Base-by-base conservation (phyloP, 2,797 vertebrate genomes). In the Pipistrellus pipistrellus region DNA sequence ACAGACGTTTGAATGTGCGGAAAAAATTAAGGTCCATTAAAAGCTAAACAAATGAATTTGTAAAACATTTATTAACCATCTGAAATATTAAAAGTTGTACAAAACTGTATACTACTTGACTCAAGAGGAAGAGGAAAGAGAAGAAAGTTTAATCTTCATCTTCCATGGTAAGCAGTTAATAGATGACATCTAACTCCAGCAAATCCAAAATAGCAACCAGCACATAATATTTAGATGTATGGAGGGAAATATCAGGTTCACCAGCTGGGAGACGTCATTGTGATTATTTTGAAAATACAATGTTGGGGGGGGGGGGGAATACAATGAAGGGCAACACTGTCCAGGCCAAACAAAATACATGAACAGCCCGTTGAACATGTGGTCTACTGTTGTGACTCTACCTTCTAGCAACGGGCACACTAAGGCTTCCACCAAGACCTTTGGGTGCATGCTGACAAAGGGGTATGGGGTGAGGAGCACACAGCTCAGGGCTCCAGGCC, bases 231-330 rank as follows among this genome's bases (percentile, higher is more conserved):
- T 87, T 77, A 84, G 71, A 85, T 55, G 32, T 44, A 69, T 75
- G 35, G 25, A 46, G 11, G 25, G 17, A 89, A 71, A 75, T 38
- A 59, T 30, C 80, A 80, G 78, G 55, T 76, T 75, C 64, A 89
- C 8, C n/a, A 88, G 25, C 18, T 71, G 44, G 17, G 93, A 91
- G 30, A 53, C n/a, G 89, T 88, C 44, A 35, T 10, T 86, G 84
- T 72, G 77, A 87, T 66, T 95, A 62, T 75, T 91, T 72, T 80
- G 68, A 90, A 93, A 88, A 95, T 46, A 64, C 87, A 86, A 72
- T 8, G 76, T 15, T n/a, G 80, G 35, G 35, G 35, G 35, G n/a
- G 80, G 14, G 23, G 66, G 90, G 73, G 78, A 30, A 44, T 20
- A 62, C 8, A 48, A 57, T 27, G 8, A 85, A 30, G 27, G 27